phyloP scores from a whole-genome alignment of 2,888 invertebrate genomes.

The Leptinotarsa juncta region DNA sequence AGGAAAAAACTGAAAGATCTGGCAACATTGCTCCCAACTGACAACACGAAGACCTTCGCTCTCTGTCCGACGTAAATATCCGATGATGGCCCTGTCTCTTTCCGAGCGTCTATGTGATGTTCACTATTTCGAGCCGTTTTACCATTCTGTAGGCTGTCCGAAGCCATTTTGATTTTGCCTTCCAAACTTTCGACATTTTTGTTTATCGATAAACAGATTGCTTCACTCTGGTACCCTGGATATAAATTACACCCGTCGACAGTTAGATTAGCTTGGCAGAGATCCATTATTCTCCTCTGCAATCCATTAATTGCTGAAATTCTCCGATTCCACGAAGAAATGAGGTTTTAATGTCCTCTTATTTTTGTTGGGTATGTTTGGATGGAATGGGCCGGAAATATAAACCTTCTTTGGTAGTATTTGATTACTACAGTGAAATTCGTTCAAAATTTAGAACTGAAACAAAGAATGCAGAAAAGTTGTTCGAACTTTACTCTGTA shows the following conservation, averaged over 20 bases:
- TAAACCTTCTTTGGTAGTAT: neutral
- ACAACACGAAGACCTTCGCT: slow-evolving; percentile 44
- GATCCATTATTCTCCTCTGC: neutral
- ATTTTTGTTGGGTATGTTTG: neutral
- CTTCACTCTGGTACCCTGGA: neutral
- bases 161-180: slow-evolving; percentile 63
- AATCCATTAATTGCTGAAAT: neutral
- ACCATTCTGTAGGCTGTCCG: slow-evolving; percentile 50
- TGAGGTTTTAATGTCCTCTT: neutral
- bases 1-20: no score
- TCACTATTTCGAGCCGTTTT: slow-evolving; percentile 30
- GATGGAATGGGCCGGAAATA: neutral
- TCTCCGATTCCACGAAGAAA: neutral
- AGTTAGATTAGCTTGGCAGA: slow-evolving; percentile 6
- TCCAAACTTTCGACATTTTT: slow-evolving; percentile 39
- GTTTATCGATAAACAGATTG: slow-evolving; percentile 33
- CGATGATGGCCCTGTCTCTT: slow-evolving; percentile 44
- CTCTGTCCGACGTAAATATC: slow-evolving; percentile 41
- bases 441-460: no score
- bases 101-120: slow-evolving; percentile 35
- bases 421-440: neutral
- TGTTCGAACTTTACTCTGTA: no score
- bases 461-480: no score
- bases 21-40: slow-evolving; percentile 17
- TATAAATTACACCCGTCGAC: neutral